These are phyloP conservation scores for Oostethus manadensis DNA, from an alignment of 2,113 vertebrate species.

Conservation along the genomic window DNA sequence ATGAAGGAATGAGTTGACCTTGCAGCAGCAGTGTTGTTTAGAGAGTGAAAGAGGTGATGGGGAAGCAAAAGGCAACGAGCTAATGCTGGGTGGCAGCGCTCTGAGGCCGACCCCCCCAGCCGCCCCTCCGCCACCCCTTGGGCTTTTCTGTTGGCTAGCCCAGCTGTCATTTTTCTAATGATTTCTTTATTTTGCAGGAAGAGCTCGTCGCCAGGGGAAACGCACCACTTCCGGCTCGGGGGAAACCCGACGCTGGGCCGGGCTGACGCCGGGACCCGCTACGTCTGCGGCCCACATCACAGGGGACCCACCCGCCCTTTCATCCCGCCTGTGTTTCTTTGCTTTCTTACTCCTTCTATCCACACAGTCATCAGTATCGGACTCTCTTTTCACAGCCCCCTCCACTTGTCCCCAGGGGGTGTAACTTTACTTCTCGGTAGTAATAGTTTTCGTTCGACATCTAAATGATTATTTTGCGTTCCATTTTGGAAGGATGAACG, in stretches of 20 bases:
- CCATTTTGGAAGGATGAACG: conserved; percentile 23
- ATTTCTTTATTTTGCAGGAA: conserved; percentile 85
- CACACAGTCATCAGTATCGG: conserved; percentile 73
- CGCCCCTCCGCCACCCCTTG: background rate
- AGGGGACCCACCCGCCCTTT: conserved; percentile 70
- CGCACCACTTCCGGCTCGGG: conserved; percentile 70
- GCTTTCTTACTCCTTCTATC: conserved; percentile 66
- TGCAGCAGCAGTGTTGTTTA: conserved; percentile 44
- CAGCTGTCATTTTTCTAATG: conserved; percentile 79
- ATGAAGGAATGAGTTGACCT: conserved; percentile 25
- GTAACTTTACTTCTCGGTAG: conserved; percentile 57
- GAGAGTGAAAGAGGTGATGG: conserved; percentile 34
- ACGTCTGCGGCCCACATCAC: conserved; percentile 73
- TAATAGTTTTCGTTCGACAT: conserved; percentile 66
- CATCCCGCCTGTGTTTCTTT: conserved; percentile 73
- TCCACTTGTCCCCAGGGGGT: conserved; percentile 52
- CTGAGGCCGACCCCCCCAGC: conserved; percentile 48
- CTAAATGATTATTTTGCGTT: conserved; percentile 60
- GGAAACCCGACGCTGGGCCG: conserved; percentile 64
- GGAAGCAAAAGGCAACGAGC: conserved; percentile 30
- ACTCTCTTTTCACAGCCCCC: conserved; percentile 45
- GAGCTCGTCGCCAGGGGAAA: conserved; percentile 76
- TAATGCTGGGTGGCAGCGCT: conserved; percentile 72
- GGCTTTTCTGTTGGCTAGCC: conserved; percentile 52
- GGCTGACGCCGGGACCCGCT: conserved; percentile 57